phyloP scores from a whole-genome alignment of 2,113 vertebrate species.

The Casuarius casuarius region DNA sequence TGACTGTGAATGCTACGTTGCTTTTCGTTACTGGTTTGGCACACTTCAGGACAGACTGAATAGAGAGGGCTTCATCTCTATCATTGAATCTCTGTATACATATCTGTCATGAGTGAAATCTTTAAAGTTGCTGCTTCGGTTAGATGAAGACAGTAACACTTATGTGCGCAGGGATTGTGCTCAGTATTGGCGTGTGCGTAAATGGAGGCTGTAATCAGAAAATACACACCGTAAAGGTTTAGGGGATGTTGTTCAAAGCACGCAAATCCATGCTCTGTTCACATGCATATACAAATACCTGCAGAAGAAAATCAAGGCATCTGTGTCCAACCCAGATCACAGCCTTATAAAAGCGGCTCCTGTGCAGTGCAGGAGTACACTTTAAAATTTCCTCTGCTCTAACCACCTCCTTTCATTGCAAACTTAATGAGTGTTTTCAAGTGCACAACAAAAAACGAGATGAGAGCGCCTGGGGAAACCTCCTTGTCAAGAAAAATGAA shows the following conservation, averaged over 20 bases:
- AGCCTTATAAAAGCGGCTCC: constrained; percentile 15
- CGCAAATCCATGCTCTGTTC: neutral
- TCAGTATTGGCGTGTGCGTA: constrained; percentile 18
- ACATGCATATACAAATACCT: neutral
- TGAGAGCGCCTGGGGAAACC: constrained; percentile 51
- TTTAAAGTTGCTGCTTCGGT: constrained; percentile 15
- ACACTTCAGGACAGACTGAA: neutral
- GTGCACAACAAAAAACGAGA: neutral
- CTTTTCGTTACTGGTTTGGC: constrained; percentile 45
- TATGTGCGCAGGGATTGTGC: constrained; percentile 17
- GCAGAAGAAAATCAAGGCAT: neutral
- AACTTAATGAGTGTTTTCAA: constrained; percentile 46
- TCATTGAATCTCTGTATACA: neutral
- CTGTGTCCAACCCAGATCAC: neutral
- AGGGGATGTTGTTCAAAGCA: neutral
- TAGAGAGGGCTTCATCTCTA: neutral
- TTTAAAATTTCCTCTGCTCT: constrained; percentile 47
- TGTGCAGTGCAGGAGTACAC: neutral
- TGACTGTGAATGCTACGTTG: constrained; percentile 35
- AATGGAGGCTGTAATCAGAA: constrained; percentile 3
- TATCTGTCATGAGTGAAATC: neutral
- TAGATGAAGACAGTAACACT: constrained; percentile 8
- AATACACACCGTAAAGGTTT: neutral
- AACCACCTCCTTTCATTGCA: constrained; percentile 34
- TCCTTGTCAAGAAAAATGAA: constrained; percentile 23